These are phyloP conservation scores for Agrotis exclamationis DNA, from an alignment of 2,888 invertebrate genomes.

Conservation along the genomic window DNA sequence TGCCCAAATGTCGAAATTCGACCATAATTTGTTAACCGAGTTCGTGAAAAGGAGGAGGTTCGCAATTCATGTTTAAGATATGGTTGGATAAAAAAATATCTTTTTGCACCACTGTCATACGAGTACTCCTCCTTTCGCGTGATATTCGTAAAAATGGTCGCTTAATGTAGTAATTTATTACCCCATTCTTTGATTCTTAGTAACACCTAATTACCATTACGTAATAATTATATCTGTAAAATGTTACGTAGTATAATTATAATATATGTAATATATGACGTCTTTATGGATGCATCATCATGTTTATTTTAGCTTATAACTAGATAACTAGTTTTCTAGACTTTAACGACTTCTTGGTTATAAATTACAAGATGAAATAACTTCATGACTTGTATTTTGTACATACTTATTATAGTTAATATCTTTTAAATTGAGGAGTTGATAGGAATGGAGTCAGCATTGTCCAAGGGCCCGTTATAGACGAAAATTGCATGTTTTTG, in stretches of 20 bases:
- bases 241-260: conserved; percentile 1
- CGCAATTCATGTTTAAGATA: no score
- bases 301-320: conserved; percentile 6
- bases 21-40: no score
- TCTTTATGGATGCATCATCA: conserved; percentile 13
- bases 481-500: no score
- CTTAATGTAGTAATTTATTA: background rate
- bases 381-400: background rate
- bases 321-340: conserved; percentile 14
- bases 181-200: background rate
- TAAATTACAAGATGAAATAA: conserved; percentile 14
- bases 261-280: conserved; percentile 14
- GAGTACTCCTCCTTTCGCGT: no score
- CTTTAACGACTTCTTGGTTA: conserved; percentile 3
- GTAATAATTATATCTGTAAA: conserved; percentile 25
- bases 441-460: background rate
- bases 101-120: no score
- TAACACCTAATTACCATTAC: background rate
- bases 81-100: no score
- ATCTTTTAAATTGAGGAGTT: background rate
- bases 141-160: no score
- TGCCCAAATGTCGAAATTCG: no score
- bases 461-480: background rate
- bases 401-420: background rate
- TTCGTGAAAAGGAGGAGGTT: no score